Conservation (phyloP, 2,888 invertebrate genomes). For the Drosophila differens region DNA sequence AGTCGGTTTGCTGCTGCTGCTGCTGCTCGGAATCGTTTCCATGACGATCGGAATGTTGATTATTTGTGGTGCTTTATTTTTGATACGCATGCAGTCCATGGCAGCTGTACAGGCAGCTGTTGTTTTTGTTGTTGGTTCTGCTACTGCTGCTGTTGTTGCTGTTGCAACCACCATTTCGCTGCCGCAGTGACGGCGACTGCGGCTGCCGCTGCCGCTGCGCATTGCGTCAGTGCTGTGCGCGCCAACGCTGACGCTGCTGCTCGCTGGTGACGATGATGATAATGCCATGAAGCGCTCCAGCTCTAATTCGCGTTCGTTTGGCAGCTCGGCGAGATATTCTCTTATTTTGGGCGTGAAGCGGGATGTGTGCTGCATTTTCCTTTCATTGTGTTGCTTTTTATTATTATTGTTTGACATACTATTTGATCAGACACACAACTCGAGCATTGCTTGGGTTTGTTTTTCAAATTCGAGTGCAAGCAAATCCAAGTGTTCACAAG, state of each 20-base stretch:
- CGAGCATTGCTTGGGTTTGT: slow-evolving; percentile 5
- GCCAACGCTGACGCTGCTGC: slow-evolving; percentile 65
- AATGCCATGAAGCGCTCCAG: slow-evolving; percentile 66
- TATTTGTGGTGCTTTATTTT: slow-evolving; percentile 6
- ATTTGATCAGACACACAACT: not conserved
- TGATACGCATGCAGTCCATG: not conserved
- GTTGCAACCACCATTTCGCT: slow-evolving; percentile 20
- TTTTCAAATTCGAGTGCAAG: slow-evolving; percentile 34
- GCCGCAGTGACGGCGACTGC: slow-evolving; percentile 1
- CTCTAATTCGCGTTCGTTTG: slow-evolving; percentile 63
- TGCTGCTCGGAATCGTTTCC: not conserved
- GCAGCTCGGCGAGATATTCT: slow-evolving; percentile 59
- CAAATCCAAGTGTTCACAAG: slow-evolving; percentile 31
- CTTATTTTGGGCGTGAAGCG: slow-evolving; percentile 65
- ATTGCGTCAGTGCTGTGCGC: slow-evolving; percentile 26
- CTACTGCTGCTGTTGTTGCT: not conserved
- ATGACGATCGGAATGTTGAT: slow-evolving; percentile 60
- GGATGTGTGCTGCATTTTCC: slow-evolving; percentile 31
- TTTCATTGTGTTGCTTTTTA: slow-evolving; percentile 31
- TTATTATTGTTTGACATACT: slow-evolving; percentile 43
- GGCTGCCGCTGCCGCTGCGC: slow-evolving; percentile 14
- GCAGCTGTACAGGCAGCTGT: slow-evolving; percentile 32
- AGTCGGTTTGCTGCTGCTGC: not conserved
- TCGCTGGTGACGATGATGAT: slow-evolving; percentile 65
- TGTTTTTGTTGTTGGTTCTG: slow-evolving; percentile 1